A percentile compares a stretch with the other conserved stretches of the same genome.
phyloP scores from a whole-genome alignment of 2,113 vertebrate species.

The Pan paniscus region DNA sequence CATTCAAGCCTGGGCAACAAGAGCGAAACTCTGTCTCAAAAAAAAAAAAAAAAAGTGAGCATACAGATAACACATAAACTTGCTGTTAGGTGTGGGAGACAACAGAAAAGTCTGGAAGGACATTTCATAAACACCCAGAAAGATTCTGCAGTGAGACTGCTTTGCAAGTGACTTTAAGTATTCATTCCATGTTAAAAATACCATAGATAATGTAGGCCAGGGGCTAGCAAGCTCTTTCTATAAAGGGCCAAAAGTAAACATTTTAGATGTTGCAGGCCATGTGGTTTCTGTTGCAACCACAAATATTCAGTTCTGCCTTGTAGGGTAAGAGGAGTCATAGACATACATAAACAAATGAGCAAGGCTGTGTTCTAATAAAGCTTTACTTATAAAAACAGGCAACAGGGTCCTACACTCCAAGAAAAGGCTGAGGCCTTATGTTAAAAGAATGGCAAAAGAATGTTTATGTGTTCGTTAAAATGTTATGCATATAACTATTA shows the following conservation, averaged over 20 bases:
- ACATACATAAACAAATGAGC: slow-evolving; percentile 17
- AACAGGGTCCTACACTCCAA: neutral
- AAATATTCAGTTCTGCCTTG: neutral
- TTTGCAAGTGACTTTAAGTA: neutral
- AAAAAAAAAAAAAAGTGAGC: neutral
- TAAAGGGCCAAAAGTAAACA: neutral
- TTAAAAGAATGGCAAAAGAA: slow-evolving; percentile 35
- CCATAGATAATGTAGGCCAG: neutral
- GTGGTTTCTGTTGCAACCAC: neutral
- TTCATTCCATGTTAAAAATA: neutral
- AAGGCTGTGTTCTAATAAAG: neutral
- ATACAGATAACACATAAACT: neutral
- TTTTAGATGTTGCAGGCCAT: neutral
- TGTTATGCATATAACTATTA: neutral
- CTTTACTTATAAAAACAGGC: slow-evolving; percentile 38
- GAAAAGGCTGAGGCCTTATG: neutral
- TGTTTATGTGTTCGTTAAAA: slow-evolving; percentile 12
- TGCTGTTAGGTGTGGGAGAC: neutral
- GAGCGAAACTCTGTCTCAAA: too few relatives aligned
- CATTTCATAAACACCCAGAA: neutral
- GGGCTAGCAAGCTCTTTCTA: neutral
- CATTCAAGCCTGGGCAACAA: too few relatives aligned
- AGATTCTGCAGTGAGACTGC: neutral
- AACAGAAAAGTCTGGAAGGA: neutral
- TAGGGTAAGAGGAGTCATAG: neutral